phyloP scores from a whole-genome alignment of 53 echinoderm and acorn worm species.

The Luidia sarsii region DNA sequence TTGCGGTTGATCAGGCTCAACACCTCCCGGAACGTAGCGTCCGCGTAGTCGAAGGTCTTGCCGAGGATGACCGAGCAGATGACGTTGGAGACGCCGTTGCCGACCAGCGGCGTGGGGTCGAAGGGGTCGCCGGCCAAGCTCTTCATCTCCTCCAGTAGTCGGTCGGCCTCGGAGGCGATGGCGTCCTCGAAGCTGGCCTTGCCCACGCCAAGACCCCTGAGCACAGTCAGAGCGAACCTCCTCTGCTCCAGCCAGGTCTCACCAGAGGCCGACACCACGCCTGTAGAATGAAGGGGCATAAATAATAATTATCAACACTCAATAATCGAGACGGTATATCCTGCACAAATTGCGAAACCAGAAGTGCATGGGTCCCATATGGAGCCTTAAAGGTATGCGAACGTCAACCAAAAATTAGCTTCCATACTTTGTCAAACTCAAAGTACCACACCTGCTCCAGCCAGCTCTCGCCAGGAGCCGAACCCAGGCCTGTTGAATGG shows the following conservation, averaged over 20 bases:
- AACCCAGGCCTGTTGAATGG: not conserved
- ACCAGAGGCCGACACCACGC: not conserved
- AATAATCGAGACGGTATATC: too few relatives aligned
- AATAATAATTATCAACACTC: too few relatives aligned
- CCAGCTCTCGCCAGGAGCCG: not conserved
- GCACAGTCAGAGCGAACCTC: constrained; percentile 19
- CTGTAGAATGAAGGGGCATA: not conserved
- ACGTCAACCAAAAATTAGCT: too few relatives aligned
- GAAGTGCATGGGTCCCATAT: too few relatives aligned
- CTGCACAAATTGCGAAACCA: too few relatives aligned
- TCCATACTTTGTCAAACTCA: too few relatives aligned
- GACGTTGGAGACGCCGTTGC: constrained; percentile 39
- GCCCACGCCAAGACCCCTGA: constrained; percentile 24
- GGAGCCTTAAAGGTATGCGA: too few relatives aligned
- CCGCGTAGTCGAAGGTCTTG: constrained; percentile 34
- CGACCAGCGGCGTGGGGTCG: not conserved
- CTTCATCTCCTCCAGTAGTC: constrained; percentile 14
- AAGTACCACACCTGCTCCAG: too few relatives aligned
- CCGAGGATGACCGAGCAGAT: constrained; percentile 39
- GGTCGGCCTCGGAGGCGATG: constrained; percentile 26
- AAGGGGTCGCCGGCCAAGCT: not conserved
- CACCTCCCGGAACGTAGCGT: constrained; percentile 9
- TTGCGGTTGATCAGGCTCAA: not conserved
- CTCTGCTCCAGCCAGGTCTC: constrained; percentile 24
- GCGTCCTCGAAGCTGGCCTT: constrained; percentile 23